Evolutionary conservation across 2,888 invertebrate genomes (phyloP), one percentile per base, ranked within the genome.

Genomic region (Aspidiotus destructor): DNA sequence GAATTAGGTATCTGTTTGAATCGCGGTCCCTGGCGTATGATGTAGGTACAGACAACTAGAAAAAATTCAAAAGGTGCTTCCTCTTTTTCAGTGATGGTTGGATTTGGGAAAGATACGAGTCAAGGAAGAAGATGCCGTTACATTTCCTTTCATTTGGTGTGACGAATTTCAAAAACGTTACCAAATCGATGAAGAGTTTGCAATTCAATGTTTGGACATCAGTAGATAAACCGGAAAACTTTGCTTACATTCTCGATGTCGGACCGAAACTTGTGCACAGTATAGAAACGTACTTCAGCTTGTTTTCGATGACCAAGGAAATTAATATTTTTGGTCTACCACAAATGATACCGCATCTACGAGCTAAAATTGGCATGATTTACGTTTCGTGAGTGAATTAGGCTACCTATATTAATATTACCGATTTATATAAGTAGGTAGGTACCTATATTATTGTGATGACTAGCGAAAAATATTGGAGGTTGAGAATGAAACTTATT

Each of bases 311-410:
- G 2, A 16, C 52, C 0, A 28, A 42, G 11, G 52, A 67, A 58
- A 58, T 67, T 17, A 58, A 67, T 28, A 60, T 67, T 8, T 67
- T 58, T 44, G 67, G 58, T 9, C 41, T 67, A 44, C 67, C 67
- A 17, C 67, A 67, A 41, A 40, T 58, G 28, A 42, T 67, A 44
- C 67, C 67, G 7, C 44, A 58, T 28, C 58, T 48, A n/a, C 58
- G 42, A 48, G 57, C 67, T 15, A 67, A 60, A 60, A 48, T 67
- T 16, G 67, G 67, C 17, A 67, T 67, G 67, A 67, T 67, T 48
- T 67, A 67, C 48, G 48, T 60, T 41, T 58, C 67, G 67, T 67
- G 58, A 67, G 67, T 67, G 8, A 52, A 52, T n/a, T 52, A n/a
- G n/a, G n/a, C n/a, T n/a, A n/a, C n/a, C n/a, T n/a, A 10, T 48